Evolutionary conservation across 2,888 invertebrate genomes (phyloP), one percentile per base, ranked within the genome.

Genomic region (Ctena decussata): DNA sequence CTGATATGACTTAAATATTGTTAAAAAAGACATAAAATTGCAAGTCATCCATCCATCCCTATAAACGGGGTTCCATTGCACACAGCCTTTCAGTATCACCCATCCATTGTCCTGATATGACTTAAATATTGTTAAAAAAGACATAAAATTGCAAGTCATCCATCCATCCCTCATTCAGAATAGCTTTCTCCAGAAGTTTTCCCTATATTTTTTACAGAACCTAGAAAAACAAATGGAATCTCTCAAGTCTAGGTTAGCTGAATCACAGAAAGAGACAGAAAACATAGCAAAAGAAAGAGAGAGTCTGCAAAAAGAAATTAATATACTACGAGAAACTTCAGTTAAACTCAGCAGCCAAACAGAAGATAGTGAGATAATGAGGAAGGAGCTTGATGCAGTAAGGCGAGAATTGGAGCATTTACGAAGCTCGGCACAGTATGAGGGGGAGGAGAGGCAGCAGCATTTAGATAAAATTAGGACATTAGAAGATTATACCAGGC

Each of bases 391-490:
- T 30, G 91, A 92, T 37, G 60, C 86, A 15, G 82, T 90, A 0
- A 71, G 87, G 46, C 76, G 90, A 32, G 91, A 92, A 73, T 70
- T 92, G n/a, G 91, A 92, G 78, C 91, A 92, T 84, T 84, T 92
- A 81, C 87, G 86, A 6, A 87, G 90, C 57, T 85, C 91, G 1
- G 84, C 91, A 32, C 85, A 90, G 60, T 89, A 89, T 49, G 88
- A 89, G 6, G 91, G 89, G 37, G 92, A 93, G 70, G 93, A 93
- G 72, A 53, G 92, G 30, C 92, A 92, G 72, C 78, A 90, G 74
- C 92, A 93, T 77, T 32, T 91, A 37, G 93, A 94, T 75, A 90
- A 90, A 75, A 91, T 93, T 0, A 75, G 84, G 35, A 86, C 90
- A 0, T 46, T 91, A 71, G 93, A 94, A 60, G 91, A 91, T 53